phyloP scores from a whole-genome alignment of 2,888 invertebrate species.

The Microdon myrmicae region DNA sequence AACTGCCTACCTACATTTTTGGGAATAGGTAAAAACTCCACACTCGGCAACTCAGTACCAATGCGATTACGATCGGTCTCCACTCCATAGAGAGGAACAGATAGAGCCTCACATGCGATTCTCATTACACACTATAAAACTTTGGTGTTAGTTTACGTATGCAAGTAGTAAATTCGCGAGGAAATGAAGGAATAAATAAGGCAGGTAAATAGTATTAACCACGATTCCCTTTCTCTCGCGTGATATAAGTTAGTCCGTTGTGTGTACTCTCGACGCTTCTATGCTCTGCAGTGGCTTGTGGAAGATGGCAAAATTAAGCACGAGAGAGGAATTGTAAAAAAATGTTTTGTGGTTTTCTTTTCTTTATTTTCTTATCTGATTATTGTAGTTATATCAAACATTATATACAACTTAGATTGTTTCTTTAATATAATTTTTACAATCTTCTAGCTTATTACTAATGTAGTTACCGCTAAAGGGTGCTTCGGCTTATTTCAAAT shows the following conservation, averaged over 20 bases:
- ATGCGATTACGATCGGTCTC: conserved; percentile 15
- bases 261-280: conserved; percentile 11
- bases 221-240: conserved; percentile 45
- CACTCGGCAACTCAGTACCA: conserved; percentile 25
- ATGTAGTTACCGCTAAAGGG: too few species aligned
- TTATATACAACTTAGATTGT: conserved; percentile 33
- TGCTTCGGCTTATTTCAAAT: too few species aligned
- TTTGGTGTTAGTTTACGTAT: conserved; percentile 32
- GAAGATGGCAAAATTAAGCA: too few species aligned
- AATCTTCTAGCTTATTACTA: conserved; percentile 1
- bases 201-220: conserved; percentile 37
- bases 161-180: conserved; percentile 24
- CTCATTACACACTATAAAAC: conserved; percentile 17
- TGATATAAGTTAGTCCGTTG: conserved; percentile 38
- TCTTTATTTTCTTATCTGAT: conserved; percentile 46
- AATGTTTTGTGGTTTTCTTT: conserved; percentile 34
- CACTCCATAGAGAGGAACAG: conserved; percentile 28
- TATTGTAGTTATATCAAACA: conserved; percentile 40
- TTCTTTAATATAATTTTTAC: conserved; percentile 26
- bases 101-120: too few species aligned
- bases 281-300: too few species aligned
- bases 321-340: too few species aligned
- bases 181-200: conserved; percentile 15
- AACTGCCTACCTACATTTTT: too few species aligned
- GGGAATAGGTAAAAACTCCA: neutral